Conservation (phyloP, 53 echinoderm and acorn worm species). For the Hippasteria phrygiana region DNA sequence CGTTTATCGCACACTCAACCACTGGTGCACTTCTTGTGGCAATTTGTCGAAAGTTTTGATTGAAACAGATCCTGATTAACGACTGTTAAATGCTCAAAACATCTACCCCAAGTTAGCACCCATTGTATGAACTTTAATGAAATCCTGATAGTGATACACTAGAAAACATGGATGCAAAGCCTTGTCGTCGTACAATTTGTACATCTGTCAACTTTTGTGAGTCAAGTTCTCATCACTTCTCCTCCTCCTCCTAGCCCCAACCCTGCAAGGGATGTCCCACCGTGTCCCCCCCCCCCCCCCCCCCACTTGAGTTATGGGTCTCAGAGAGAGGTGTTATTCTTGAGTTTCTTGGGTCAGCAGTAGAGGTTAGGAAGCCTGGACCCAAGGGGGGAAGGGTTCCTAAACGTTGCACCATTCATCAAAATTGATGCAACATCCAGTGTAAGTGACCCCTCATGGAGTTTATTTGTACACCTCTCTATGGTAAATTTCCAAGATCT, state of each 20-base stretch:
- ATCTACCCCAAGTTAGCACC: too few species aligned
- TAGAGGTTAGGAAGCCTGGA: constrained; percentile 30
- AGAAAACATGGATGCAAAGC: not conserved
- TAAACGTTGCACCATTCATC: constrained; percentile 27
- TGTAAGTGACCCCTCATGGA: not conserved
- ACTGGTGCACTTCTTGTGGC: too few species aligned
- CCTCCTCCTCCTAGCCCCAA: not conserved
- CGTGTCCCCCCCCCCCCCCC: not conserved
- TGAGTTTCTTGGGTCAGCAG: constrained; percentile 47
- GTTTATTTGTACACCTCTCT: constrained; percentile 30
- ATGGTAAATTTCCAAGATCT: not conserved
- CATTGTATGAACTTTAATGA: too few species aligned
- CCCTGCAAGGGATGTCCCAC: not conserved
- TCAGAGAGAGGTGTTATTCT: constrained; percentile 31
- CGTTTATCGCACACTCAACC: too few species aligned
- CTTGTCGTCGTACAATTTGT: not conserved
- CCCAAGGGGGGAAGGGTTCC: constrained; percentile 9
- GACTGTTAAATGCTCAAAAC: too few species aligned
- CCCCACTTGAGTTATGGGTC: constrained; percentile 36
- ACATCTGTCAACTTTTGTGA: not conserved
- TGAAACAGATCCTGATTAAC: too few species aligned
- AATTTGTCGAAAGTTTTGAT: too few species aligned
- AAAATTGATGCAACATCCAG: not conserved
- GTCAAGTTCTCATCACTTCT: not conserved
- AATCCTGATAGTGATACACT: too few species aligned